Conservation (phyloP, 1,140 invertebrate species). For the Formica selysi region DNA sequence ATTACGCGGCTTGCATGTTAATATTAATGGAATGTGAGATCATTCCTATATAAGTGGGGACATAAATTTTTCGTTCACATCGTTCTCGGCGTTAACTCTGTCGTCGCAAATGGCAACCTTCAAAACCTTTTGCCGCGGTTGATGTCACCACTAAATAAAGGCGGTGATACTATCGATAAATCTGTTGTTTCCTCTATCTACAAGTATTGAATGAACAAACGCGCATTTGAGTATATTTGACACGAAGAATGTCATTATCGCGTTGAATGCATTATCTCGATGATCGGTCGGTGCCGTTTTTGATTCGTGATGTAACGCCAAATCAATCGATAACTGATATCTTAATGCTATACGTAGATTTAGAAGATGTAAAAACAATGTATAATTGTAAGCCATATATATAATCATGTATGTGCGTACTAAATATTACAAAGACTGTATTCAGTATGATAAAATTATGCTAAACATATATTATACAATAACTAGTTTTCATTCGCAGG, state of each 20-base stretch:
- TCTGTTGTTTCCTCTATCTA: conserved; percentile 45
- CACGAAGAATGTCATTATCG: conserved; percentile 43
- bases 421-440: conserved; percentile 28
- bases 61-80: conserved; percentile 68
- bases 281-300: conserved; percentile 1
- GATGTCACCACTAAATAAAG: conserved; percentile 81
- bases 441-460: conserved; percentile 5
- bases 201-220: conserved; percentile 6
- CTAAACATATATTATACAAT: conserved; percentile 36
- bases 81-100: conserved; percentile 55
- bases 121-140: conserved; percentile 76
- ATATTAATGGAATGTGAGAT: conserved; percentile 77
- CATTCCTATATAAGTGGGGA: conserved; percentile 76
- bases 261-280: conserved; percentile 52
- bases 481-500: conserved; percentile 12
- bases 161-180: conserved; percentile 74
- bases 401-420: conserved; percentile 29
- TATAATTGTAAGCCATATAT: conserved; percentile 29
- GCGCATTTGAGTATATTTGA: conserved; percentile 23
- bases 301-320: background rate
- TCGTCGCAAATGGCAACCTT: conserved; percentile 70
- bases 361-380: background rate
- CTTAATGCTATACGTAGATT: background rate
- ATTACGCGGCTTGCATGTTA: conserved; percentile 67
- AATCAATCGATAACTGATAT: background rate